Base-by-base conservation (phyloP, 2,888 invertebrate species). In the Schizaphis graminum region DNA sequence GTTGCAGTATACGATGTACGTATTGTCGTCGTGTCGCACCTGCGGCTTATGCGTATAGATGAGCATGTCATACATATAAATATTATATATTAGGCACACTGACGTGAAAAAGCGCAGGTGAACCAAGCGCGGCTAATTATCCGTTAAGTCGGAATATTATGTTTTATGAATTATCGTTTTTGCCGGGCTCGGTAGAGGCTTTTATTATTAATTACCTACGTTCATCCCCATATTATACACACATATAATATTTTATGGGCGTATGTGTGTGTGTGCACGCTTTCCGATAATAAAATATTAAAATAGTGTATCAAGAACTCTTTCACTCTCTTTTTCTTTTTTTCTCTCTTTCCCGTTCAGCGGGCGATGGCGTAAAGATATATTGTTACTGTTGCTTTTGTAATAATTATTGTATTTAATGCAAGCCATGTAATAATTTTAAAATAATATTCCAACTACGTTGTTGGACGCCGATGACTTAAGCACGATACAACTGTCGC, bases 81-180 rank as follows among this genome's bases (percentile, higher is more conserved):
- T 28, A 61, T 26, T 61, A 61, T 21, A 77, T 77, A 77, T 77
- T 35, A 28, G 28, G 87, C n/a, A 53, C 44, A 49, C 21, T 35
- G 44, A 91, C 67, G 92, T 11, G 88, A 67, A 92, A 92, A 92
- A 89, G 92, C 89, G 92, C 92, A 92, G 92, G 92, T 92, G 92
- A 89, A 77, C 77, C 28, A 16, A 24, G 88, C 28, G 8, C 92
- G 87, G 61, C 67, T 88, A 89, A 92, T 92, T 92, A 89, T 89
- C 88, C 92, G 92, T 92, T 92, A 92, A 92, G 92, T 92, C 92
- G 77, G 88, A 44, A 89, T 77, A 44, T 89, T 89, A 77, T 92
- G n/a, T 77, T n/a, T 44, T 89, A 77, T 92, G 88, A 92, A 89
- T 92, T 92, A 92, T 89, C 92, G 92, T 92, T 92, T n/a, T 92